Conservation (phyloP, 2,888 invertebrate genomes). For the Caenorhabditis sinica region DNA sequence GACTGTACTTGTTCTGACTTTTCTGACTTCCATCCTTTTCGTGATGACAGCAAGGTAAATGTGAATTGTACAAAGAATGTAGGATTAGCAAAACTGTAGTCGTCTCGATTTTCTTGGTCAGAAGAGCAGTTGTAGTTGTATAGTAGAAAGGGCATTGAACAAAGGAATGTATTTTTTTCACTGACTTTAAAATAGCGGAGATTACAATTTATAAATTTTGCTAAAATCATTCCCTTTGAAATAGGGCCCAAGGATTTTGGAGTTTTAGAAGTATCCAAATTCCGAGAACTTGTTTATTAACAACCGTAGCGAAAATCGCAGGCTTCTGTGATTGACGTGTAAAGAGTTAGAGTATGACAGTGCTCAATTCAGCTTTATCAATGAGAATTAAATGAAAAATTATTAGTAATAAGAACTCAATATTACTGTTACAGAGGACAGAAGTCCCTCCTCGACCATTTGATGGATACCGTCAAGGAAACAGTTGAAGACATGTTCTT, state of each 20-base stretch:
- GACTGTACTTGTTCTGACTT: background rate
- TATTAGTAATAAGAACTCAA: too few relatives aligned
- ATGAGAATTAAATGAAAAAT: too few relatives aligned
- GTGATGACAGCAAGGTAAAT: background rate
- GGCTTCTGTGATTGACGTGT: too few relatives aligned
- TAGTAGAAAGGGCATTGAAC: slow-evolving; percentile 1
- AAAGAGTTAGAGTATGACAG: too few relatives aligned
- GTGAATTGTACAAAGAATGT: slow-evolving; percentile 14
- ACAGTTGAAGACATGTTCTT: background rate
- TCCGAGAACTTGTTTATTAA: too few relatives aligned
- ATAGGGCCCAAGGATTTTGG: too few relatives aligned
- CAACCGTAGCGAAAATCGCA: too few relatives aligned
- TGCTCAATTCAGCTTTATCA: too few relatives aligned
- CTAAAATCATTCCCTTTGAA: too few relatives aligned
- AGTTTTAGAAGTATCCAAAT: too few relatives aligned
- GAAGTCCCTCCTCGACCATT: background rate
- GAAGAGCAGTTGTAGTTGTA: slow-evolving; percentile 18
- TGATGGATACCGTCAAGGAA: background rate
- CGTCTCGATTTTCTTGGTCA: background rate
- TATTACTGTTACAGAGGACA: background rate
- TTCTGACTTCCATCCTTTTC: background rate
- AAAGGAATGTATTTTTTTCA: background rate
- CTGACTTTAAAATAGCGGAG: too few relatives aligned
- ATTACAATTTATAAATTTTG: too few relatives aligned
- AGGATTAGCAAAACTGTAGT: background rate